Evolutionary conservation across 2,113 vertebrate genomes (phyloP), one percentile per base, ranked within the genome.

Genomic region (Brienomyrus longianalis): DNA sequence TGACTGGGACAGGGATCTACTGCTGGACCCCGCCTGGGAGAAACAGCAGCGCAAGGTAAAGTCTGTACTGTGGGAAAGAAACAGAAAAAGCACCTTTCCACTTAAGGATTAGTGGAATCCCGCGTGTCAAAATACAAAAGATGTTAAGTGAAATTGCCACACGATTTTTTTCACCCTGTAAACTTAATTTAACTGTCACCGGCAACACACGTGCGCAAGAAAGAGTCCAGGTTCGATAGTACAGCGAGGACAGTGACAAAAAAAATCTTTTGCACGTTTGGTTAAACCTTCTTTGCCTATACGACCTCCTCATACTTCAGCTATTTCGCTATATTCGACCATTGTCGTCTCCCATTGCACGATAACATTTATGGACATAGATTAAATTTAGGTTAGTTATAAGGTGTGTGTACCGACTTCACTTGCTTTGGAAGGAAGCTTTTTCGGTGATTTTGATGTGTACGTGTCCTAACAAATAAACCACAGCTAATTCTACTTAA

Each of bases 41-140:
- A 96, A 96, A 92, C 96, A 96, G 91, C 96, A 96, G 91, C 93
- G 96, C 50, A 96, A 96, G 96, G 96, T 96, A 95, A 92, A 87
- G 87, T 31, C 23, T 31, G 77, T 23, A 27, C 56, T 15, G n/a
- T 11, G 4, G 7, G n/a, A 31, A 54, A 52, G 27, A 17, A 3
- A 27, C 27, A 31, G 15, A 86, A 50, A 45, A 86, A 51, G 4
- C 5, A 47, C 45, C 21, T n/a, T 62, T n/a, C 56, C 56, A 23
- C 56, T 2, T n/a, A 62, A 21, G 23, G 48, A 5, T 86, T 31
- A 48, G 9, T 31, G 50, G 13, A 35, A 52, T 86, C 84, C 50
- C 21, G 48, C 8, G 54, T 27, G 45, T 48, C 13, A 27, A 51
- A 86, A 84, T 48, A 45, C 13, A 84, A 48, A 19, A 47, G 31